Evolutionary conservation across 2,797 vertebrate genomes (phyloP), one percentile per base, ranked within the genome.

Genomic region (Dromococcyx pavoninus): DNA sequence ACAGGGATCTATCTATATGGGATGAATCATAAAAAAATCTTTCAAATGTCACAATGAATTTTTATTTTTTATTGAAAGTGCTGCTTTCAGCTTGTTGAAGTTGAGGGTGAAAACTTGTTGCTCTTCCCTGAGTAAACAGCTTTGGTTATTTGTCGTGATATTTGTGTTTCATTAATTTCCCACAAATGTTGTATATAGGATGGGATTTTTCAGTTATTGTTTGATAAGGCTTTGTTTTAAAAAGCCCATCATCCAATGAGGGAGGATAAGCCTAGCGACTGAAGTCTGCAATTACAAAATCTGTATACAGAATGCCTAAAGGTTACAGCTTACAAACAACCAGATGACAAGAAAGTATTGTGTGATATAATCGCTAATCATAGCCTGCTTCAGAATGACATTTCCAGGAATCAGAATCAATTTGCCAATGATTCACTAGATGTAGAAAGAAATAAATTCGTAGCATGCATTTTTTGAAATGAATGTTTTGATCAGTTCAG

Each of bases 331-430:
- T 96, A 78, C 82, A 90, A 91, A 96, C 75, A 96, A 56, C 27
- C 71, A 61, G 56, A 64, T 90, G 93, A 93, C 5, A n/a, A 88
- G 83, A 89, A 94, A 96, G 90, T 60, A 86, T 37, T 48, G 62
- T 82, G 46, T 92, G 91, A 85, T 94, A 86, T 77, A 83, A 95
- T 90, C 81, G 89, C 56, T 93, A 95, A 89, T 95, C 83, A 95
- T n/a, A 93, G 43, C 41, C 66, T 92, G 30, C 80, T 85, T 86
- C 83, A 94, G 62, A 86, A 67, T 67, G 88, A 88, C 81, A 83
- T 93, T 95, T 92, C 25, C 43, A 93, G 71, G 90, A 95, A 94
- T 74, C 85, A 67, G 69, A 77, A 95, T 93, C 81, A 81, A 83
- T 92, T 94, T 94, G 84, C 66, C 85, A 76, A 58, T 93, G 88